Percentiles rank a stretch among this genome's conserved stretches.
Evolutionary conservation across 2,888 invertebrate species (phyloP).

Genomic region (Drosophila peninsularis): DNA sequence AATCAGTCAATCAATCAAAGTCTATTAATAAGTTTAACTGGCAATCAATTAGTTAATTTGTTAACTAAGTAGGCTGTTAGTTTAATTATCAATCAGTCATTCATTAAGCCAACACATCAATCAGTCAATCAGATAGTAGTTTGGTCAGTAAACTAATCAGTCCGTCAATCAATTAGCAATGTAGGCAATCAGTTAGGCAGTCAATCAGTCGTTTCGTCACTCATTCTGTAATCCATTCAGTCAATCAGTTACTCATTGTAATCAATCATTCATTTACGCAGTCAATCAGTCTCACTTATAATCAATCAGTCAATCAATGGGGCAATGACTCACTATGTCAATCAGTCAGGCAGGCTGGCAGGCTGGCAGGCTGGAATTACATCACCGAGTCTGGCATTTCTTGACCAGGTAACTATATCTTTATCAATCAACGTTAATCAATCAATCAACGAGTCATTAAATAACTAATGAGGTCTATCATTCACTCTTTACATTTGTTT

Average conservation of each 20-base stretch:
- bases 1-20: neutral
- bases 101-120: neutral
- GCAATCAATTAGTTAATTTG: neutral
- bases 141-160: neutral
- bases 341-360: neutral
- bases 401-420: no score
- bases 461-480: fast-evolving
- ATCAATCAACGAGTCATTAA: neutral
- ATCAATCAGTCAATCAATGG: no score
- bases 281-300: neutral
- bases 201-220: no score
- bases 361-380: no score
- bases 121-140: neutral
- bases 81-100: neutral
- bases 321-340: neutral
- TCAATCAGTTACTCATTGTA: no score
- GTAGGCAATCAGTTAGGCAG: neutral
- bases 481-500: neutral
- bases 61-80: neutral
- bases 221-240: no score
- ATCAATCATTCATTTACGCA: no score
- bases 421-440: neutral
- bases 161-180: no score
- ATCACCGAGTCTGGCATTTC: no score
- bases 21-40: no score